Base-by-base conservation (phyloP, 2,888 invertebrate genomes). In the Tetheella fluctuosa region DNA sequence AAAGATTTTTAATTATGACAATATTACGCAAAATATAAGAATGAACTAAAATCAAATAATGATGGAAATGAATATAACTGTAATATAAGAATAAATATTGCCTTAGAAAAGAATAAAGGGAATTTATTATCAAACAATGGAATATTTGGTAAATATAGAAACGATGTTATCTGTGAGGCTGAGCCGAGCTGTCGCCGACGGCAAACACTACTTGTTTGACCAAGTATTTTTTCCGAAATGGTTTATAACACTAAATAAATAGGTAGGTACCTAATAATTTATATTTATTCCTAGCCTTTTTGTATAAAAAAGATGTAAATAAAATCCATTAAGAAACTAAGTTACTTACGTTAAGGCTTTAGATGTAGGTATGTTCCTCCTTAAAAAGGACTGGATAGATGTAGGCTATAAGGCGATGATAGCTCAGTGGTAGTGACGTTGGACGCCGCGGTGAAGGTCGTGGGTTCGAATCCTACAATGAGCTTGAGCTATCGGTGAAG, bases 91-190 rank as follows among this genome's bases (percentile, higher is more conserved):
- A 12, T 53, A 12, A 25, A 53, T 25, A 53, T 53, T 25, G 53
- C 15, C 28, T 3, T 52, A 13, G 3, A 15, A 4, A 53, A 53
- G 23, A 15, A 53, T 23, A 7, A 53, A 53, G 23, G 25, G 25
- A 25, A 53, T 53, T 53, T 53, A 53, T 53, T 25, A 15, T 53
- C 30, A 54, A 54, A 54, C 17, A 30, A 30, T 54, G 54, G 39
- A 12, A 54, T 54, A 30, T 54, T 30, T 17, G 15, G 25, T 30
- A 30, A 54, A 30, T 3, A 55, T 7, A 55, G 20, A 20, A 48
- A n/a, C 7, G 3, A 20, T 68, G 68, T 70, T 69, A 68, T 72
- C 68, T 65, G 52, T 34, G 59, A 63, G 62, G 63, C 61, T 48
- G 59, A 56, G 28, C 48, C 63, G 60, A 57, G 63, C 61, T 66